Percentiles rank a stretch among this genome's conserved stretches.
phyloP scores from a whole-genome alignment of 2,113 vertebrate species.

The Austrofundulus limnaeus region DNA sequence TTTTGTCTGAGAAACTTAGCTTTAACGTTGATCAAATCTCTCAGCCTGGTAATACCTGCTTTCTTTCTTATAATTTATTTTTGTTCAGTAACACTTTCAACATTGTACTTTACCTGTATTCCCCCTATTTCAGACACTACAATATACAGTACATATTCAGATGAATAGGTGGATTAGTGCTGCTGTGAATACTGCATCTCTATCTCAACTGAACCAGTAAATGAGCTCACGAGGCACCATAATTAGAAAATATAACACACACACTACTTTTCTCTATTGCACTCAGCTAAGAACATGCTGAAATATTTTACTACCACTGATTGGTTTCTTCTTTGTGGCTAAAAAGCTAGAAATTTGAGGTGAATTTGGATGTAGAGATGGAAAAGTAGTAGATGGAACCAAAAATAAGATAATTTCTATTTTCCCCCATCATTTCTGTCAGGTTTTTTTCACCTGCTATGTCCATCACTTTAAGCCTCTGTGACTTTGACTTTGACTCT shows the following conservation, averaged over 20 bases:
- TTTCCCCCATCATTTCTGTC: slow-evolving; percentile 3
- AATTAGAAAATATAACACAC: slow-evolving; percentile 19
- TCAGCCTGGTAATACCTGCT: slow-evolving; percentile 28
- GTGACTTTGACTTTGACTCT: slow-evolving; percentile 41
- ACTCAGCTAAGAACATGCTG: slow-evolving; percentile 7
- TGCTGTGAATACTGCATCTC: slow-evolving; percentile 5
- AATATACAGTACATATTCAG: slow-evolving; percentile 21
- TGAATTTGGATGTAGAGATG: background rate
- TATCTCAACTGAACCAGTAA: slow-evolving; percentile 44
- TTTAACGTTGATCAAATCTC: slow-evolving; percentile 2
- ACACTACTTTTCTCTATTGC: slow-evolving; percentile 11
- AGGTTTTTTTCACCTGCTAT: slow-evolving; percentile 12
- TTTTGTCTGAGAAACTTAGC: background rate
- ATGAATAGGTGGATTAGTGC: slow-evolving; percentile 63
- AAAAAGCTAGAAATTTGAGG: background rate
- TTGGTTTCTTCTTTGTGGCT: no score
- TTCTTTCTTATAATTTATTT: slow-evolving; percentile 25
- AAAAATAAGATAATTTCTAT: slow-evolving; percentile 16
- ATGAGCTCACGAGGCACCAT: slow-evolving; percentile 21
- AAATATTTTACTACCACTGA: slow-evolving; percentile 33
- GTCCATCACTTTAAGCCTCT: slow-evolving; percentile 40
- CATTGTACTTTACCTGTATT: slow-evolving; percentile 37
- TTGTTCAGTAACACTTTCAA: slow-evolving; percentile 35
- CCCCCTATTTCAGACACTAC: slow-evolving; percentile 1
- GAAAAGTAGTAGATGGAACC: background rate